Evolutionary conservation across 35 echinoderm and acorn worm genomes (phyloP).

Genomic region (Lytechinus variegatus): DNA sequence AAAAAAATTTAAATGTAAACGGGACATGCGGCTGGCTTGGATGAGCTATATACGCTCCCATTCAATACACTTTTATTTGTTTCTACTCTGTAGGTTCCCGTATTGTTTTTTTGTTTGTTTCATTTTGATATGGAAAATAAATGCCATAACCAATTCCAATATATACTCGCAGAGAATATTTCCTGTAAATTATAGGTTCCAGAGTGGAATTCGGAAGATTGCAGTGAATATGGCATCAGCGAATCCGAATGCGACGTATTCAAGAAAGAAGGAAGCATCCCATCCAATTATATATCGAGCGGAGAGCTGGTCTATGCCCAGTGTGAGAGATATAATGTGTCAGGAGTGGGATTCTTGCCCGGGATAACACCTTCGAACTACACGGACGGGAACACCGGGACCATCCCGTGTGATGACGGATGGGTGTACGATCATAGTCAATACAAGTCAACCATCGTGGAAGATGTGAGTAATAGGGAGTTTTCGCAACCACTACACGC

Average conservation of each 20-base stretch:
- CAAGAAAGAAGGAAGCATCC: conserved; percentile 59
- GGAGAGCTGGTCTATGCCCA: conserved; percentile 20
- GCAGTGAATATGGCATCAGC: conserved; percentile 16
- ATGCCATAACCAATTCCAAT: no score
- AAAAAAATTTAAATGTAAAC: no score
- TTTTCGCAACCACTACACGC: no score
- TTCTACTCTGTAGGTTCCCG: no score
- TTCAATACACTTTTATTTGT: no score
- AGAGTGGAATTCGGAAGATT: conserved; percentile 56
- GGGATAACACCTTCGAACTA: conserved; percentile 32
- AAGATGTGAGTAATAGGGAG: not conserved
- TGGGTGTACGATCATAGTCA: conserved; percentile 15
- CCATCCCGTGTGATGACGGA: not conserved
- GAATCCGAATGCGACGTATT: conserved; percentile 15
- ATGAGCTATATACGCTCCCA: no score
- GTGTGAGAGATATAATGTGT: conserved; percentile 65
- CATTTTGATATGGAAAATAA: no score
- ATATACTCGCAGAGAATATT: no score
- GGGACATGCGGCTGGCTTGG: no score
- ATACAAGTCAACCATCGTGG: not conserved
- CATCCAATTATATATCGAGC: not conserved
- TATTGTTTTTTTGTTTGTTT: no score
- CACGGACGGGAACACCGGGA: not conserved
- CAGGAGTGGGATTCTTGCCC: conserved; percentile 47
- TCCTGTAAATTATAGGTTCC: not conserved